These are phyloP conservation scores for Eulemur albifrons DNA, from an alignment of 2,797 vertebrate genomes.

Conservation along the genomic window DNA sequence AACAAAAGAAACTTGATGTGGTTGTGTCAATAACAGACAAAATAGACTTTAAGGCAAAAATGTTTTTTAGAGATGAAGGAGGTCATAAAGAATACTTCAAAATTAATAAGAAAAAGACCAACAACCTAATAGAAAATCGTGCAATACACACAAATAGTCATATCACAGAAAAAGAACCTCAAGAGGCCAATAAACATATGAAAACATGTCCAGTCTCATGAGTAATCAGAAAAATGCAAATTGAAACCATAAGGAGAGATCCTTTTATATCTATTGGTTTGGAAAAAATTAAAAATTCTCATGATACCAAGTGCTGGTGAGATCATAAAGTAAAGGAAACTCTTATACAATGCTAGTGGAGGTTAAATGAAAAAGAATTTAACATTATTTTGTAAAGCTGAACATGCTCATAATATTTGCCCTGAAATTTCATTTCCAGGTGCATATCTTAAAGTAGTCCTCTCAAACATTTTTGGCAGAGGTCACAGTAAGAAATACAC, in stretches of 20 bases:
- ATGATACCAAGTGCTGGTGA: background rate
- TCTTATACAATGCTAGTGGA: background rate
- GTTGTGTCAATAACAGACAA: background rate
- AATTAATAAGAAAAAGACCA: background rate
- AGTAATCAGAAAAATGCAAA: background rate
- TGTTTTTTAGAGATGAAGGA: background rate
- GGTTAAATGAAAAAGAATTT: background rate
- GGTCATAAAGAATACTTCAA: background rate
- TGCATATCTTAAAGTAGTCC: background rate
- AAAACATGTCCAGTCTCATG: background rate
- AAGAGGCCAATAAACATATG: background rate
- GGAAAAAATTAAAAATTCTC: background rate
- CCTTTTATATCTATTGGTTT: background rate
- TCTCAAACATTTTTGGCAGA: constrained; percentile 17
- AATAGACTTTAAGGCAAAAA: background rate
- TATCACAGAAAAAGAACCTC: background rate
- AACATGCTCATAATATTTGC: background rate
- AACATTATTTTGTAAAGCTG: background rate
- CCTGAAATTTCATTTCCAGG: background rate
- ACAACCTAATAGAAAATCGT: background rate
- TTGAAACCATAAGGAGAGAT: background rate
- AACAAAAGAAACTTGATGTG: background rate
- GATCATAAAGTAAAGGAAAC: background rate
- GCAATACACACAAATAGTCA: background rate
- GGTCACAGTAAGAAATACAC: background rate